A percentile compares a stretch with the other conserved stretches of the same genome.
phyloP scores from a whole-genome alignment of 1,140 invertebrate species.

The Oryctes rhinoceros region DNA sequence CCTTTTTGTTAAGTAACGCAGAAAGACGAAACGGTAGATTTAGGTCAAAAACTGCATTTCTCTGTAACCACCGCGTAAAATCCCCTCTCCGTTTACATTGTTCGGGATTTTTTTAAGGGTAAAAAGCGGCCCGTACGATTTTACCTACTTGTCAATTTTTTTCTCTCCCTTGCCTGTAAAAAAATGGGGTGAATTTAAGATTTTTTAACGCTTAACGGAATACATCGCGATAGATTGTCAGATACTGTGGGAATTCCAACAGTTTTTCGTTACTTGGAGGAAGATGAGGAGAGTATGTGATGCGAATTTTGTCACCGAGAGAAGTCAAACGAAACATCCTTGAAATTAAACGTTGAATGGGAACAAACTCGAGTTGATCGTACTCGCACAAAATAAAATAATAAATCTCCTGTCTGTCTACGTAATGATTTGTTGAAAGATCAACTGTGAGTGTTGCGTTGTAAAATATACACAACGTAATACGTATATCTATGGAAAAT shows the following conservation, averaged over 20 bases:
- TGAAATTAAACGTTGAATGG: constrained; percentile 14
- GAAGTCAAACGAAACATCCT: not conserved
- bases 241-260: constrained; percentile 28
- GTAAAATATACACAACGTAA: not conserved
- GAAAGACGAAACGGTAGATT: not conserved
- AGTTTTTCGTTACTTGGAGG: not conserved
- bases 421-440: constrained; percentile 14
- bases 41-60: constrained; percentile 23
- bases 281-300: not conserved
- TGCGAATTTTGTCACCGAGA: not conserved
- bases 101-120: not conserved
- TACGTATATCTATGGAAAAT: constrained; percentile 6
- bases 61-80: not conserved
- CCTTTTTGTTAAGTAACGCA: constrained; percentile 3
- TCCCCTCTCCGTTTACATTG: not conserved
- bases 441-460: not conserved
- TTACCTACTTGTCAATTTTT: constrained; percentile 31
- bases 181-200: constrained; percentile 32
- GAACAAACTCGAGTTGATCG: not conserved
- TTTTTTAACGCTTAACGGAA: constrained; percentile 31
- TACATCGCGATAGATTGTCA: not conserved
- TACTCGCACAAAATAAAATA: constrained; percentile 21
- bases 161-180: not conserved
- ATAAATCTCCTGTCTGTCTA: constrained; percentile 22
- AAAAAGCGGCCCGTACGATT: constrained; percentile 15